Percentiles rank a stretch among this genome's conserved stretches.
Evolutionary conservation across 2,113 vertebrate species (phyloP).

Genomic region (Xenopus tropicalis): DNA sequence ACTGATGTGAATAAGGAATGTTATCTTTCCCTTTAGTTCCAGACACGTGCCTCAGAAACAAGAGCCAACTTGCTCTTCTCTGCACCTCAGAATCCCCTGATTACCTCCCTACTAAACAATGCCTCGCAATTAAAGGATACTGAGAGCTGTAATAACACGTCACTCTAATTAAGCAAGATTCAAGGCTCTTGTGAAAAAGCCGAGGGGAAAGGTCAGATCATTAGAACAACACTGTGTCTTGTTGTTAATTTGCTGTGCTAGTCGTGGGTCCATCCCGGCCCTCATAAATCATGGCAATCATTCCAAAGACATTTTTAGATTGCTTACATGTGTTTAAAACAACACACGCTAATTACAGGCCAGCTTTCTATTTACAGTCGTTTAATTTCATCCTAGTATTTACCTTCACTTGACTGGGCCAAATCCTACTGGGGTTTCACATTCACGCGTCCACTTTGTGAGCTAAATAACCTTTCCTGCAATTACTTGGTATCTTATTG

Average conservation of each 20-base stretch:
- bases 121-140: neutral
- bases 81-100: no score
- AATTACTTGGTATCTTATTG: no score
- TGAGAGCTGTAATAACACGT: slow-evolving; percentile 1
- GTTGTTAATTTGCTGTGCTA: neutral
- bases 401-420: neutral
- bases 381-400: neutral
- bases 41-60: no score
- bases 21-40: no score
- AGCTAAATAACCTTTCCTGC: no score
- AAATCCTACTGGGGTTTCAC: neutral
- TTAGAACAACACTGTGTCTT: neutral
- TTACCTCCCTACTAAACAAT: neutral
- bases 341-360: neutral
- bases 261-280: neutral
- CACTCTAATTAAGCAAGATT: neutral
- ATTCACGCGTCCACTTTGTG: no score
- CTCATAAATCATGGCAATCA: neutral
- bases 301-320: neutral
- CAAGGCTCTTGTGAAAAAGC: neutral
- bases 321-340: slow-evolving; percentile 2
- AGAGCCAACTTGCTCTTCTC: no score
- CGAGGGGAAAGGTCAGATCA: slow-evolving; percentile 7
- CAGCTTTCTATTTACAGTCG: neutral
- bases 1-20: no score